Conservation (phyloP, 2,888 invertebrate species). For the Thera obeliscata region DNA sequence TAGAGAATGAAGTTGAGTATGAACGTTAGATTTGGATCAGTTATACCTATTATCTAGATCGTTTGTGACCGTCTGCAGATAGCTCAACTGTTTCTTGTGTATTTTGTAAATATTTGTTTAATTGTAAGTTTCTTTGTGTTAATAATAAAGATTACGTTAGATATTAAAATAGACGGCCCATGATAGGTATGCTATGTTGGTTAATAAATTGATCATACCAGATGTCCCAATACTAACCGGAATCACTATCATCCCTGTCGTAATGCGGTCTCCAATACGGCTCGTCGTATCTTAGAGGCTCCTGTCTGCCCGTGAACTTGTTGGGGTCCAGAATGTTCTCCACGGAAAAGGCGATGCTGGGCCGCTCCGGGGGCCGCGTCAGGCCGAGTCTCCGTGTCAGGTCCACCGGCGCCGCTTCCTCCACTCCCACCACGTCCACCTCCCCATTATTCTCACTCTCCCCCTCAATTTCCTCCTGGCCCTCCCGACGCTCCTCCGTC, state of each 20-base stretch:
- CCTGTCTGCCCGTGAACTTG: constrained; percentile 90
- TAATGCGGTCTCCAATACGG: constrained; percentile 84
- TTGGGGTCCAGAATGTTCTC: constrained; percentile 96
- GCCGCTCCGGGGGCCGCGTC: constrained; percentile 84
- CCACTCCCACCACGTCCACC: constrained; percentile 79
- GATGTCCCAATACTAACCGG: constrained; percentile 62
- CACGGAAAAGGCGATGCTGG: constrained; percentile 91
- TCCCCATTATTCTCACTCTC: constrained; percentile 73
- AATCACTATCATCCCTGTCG: constrained; percentile 85
- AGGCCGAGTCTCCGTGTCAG: constrained; percentile 81
- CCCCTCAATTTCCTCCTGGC: constrained; percentile 63
- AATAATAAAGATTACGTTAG: no score
- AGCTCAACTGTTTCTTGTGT: no score
- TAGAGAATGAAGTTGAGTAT: no score
- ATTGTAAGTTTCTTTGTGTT: no score
- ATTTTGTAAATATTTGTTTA: no score
- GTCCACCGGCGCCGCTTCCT: constrained; percentile 78
- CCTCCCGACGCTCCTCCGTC: constrained; percentile 72
- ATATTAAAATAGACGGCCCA: no score
- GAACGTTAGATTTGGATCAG: no score
- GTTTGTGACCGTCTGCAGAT: no score
- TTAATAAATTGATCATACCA: no score
- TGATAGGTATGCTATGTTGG: no score
- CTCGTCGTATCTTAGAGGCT: constrained; percentile 82
- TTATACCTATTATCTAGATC: no score